These are phyloP conservation scores for Hippocampus kuda DNA, from an alignment of 2,797 vertebrate genomes.

Conservation along the genomic window DNA sequence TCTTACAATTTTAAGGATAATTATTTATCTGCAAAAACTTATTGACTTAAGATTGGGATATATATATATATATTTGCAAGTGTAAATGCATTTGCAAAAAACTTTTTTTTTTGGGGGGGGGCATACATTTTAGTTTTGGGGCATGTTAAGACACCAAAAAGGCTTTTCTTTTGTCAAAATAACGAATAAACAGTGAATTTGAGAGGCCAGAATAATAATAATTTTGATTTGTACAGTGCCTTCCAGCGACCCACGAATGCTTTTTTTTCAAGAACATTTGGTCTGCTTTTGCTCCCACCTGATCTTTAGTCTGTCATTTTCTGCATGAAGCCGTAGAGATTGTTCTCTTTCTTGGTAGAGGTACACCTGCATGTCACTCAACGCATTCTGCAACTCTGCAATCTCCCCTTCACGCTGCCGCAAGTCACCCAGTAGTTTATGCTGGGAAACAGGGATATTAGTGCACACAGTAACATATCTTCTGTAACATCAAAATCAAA, in stretches of 20 bases:
- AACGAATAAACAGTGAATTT: too few relatives aligned
- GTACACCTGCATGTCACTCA: slow-evolving; percentile 91
- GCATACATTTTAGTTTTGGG: too few relatives aligned
- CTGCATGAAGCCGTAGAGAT: slow-evolving; percentile 81
- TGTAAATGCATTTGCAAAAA: too few relatives aligned
- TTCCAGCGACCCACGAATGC: not conserved
- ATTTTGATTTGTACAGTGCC: not conserved
- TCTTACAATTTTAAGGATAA: not conserved
- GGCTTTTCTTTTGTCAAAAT: too few relatives aligned
- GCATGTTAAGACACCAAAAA: too few relatives aligned
- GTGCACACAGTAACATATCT: not conserved
- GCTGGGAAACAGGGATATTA: slow-evolving; percentile 53
- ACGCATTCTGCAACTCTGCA: slow-evolving; percentile 80
- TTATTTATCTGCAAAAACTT: not conserved
- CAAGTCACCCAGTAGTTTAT: slow-evolving; percentile 82
- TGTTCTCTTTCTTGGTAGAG: slow-evolving; percentile 93
- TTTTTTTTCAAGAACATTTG: not conserved
- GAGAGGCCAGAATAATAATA: not conserved
- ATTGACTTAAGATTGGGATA: too few relatives aligned
- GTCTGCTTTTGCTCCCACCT: slow-evolving; percentile 66
- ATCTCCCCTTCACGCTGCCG: slow-evolving; percentile 84
- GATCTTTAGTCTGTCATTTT: slow-evolving; percentile 93
- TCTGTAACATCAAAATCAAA: not conserved
- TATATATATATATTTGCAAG: too few relatives aligned
- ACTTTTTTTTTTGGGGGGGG: too few relatives aligned